Percentiles rank a stretch among this genome's conserved stretches.
Evolutionary conservation across 2,797 vertebrate genomes (phyloP).

Genomic region (Threskiornis aethiopicus): DNA sequence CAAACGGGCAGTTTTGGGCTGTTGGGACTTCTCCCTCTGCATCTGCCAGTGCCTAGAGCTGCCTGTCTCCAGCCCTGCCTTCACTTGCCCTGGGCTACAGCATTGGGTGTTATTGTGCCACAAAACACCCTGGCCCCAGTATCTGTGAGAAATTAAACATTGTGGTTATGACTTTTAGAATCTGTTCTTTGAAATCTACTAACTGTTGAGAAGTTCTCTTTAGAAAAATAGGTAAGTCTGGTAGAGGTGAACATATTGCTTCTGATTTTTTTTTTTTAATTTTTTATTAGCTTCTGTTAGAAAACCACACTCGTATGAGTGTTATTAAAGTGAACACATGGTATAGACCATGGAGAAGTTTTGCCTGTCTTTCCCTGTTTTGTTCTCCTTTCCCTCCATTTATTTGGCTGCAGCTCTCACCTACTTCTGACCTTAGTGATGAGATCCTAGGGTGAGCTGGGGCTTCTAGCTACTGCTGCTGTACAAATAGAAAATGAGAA

Average conservation of each 20-base stretch:
- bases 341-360: background rate
- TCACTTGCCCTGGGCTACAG: background rate
- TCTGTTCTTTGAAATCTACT: background rate
- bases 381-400: background rate
- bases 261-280: background rate
- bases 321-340: background rate
- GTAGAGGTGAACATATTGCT: background rate
- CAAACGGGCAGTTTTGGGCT: background rate
- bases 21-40: background rate
- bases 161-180: background rate
- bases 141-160: background rate
- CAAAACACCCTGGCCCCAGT: background rate
- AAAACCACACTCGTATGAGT: background rate
- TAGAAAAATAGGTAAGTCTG: background rate
- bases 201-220: background rate
- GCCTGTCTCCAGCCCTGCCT: background rate
- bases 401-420: background rate
- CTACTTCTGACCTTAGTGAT: background rate
- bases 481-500: background rate
- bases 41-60: background rate
- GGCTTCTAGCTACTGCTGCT: background rate
- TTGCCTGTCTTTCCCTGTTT: background rate
- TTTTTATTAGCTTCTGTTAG: background rate
- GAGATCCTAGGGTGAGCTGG: background rate
- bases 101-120: background rate